Evolutionary conservation across 1,140 invertebrate genomes (phyloP).

Genomic region (Nixonia krombeini): DNA sequence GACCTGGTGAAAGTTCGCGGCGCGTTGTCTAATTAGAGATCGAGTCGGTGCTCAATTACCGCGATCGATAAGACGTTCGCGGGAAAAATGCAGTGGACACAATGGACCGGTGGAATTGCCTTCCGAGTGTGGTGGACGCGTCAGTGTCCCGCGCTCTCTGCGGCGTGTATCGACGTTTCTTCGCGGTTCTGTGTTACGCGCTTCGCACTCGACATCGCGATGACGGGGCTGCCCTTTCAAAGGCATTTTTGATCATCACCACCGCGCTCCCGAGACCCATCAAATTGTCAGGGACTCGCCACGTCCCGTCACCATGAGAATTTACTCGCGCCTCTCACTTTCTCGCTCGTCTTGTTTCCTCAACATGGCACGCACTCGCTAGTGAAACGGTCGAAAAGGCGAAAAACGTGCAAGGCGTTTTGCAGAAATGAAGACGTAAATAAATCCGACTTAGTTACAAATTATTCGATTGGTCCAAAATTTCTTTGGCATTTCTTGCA

Average conservation of each 20-base stretch:
- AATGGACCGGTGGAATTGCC: slow-evolving; percentile 35
- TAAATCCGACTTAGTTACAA: too few species aligned
- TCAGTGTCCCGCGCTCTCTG: slow-evolving; percentile 41
- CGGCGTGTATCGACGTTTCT: slow-evolving; percentile 61
- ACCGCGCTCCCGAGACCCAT: slow-evolving; percentile 13
- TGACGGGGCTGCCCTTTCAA: slow-evolving; percentile 26
- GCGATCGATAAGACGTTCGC: slow-evolving; percentile 21
- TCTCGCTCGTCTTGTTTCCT: too few species aligned
- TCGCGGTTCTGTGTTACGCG: slow-evolving; percentile 22
- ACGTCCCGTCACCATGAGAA: too few species aligned
- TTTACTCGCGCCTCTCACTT: too few species aligned
- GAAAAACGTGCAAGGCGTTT: too few species aligned
- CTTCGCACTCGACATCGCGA: slow-evolving; percentile 19
- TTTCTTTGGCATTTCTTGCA: too few species aligned
- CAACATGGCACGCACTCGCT: too few species aligned
- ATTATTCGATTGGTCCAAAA: too few species aligned
- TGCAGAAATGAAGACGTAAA: too few species aligned
- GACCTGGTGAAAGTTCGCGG: slow-evolving; percentile 40
- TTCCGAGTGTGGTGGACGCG: slow-evolving; percentile 58
- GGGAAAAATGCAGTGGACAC: slow-evolving; percentile 29
- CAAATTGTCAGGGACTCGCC: too few species aligned
- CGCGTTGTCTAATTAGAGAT: slow-evolving; percentile 29
- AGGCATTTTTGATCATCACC: slow-evolving; percentile 17
- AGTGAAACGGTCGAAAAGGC: too few species aligned
- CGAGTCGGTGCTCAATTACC: slow-evolving; percentile 32